Evolutionary conservation across 35 echinoderm and acorn worm genomes (phyloP).

Genomic region (Ptychodera flava): DNA sequence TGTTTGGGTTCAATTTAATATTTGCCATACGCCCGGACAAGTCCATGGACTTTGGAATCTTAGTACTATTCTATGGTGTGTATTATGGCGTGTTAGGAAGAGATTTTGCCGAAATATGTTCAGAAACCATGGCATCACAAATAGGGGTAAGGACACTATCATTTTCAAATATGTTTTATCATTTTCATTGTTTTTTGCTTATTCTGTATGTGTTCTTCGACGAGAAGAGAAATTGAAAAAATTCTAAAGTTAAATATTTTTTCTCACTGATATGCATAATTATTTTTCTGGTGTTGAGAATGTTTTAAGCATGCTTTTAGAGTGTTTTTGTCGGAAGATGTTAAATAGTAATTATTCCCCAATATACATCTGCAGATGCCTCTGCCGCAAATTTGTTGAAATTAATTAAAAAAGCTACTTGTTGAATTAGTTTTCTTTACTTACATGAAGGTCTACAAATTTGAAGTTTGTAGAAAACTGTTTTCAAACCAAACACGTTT

Average conservation of each 20-base stretch:
- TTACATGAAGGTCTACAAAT: no score
- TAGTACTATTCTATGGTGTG: constrained; percentile 88
- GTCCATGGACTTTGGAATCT: constrained; percentile 75
- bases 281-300: background rate
- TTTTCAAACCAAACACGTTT: no score
- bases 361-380: no score
- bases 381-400: no score
- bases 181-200: no score
- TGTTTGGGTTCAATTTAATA: constrained; percentile 78
- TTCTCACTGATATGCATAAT: background rate
- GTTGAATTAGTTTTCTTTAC: no score
- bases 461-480: no score
- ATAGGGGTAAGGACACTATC: constrained; percentile 74
- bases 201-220: no score
- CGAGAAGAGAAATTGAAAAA: background rate
- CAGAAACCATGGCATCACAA: constrained; percentile 90
- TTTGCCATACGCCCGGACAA: constrained; percentile 73
- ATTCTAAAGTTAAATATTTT: background rate
- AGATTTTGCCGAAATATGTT: constrained; percentile 99
- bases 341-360: no score
- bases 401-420: no score
- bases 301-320: background rate
- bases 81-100: constrained; percentile 95
- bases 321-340: no score
- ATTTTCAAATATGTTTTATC: background rate